Evolutionary conservation across 2,888 invertebrate species (phyloP).

Genomic region (Sycophila texana): DNA sequence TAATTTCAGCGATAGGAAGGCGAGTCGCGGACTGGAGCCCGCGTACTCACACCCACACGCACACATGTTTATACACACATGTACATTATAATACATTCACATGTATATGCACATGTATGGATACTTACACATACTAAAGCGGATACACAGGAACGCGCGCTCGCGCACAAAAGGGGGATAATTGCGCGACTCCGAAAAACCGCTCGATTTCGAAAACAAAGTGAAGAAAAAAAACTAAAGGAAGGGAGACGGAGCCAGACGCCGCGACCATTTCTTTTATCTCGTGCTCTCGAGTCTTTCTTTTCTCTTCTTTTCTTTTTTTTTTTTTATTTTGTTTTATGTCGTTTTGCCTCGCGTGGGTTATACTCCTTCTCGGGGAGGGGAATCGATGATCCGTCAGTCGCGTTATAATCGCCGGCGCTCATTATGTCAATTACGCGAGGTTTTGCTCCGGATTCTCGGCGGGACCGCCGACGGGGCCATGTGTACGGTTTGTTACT

Average conservation of each 20-base stretch:
- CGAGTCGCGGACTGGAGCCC: conserved; percentile 46
- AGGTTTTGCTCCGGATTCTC: no score
- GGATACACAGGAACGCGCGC: neutral
- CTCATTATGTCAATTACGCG: conserved; percentile 52
- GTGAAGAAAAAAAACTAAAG: neutral
- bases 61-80: neutral
- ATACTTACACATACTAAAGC: no score
- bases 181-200: conserved; percentile 67
- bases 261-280: conserved; percentile 45
- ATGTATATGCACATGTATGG: no score
- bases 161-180: conserved; percentile 57
- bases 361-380: neutral
- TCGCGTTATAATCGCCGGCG: conserved; percentile 40
- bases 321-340: no score
- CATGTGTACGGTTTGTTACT: no score
- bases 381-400: conserved; percentile 52
- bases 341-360: neutral
- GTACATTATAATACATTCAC: no score
- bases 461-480: no score
- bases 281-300: no score
- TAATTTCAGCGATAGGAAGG: conserved; percentile 71
- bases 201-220: conserved; percentile 69
- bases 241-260: conserved; percentile 24
- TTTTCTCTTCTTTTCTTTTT: no score
- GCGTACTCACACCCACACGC: conserved; percentile 26